A percentile compares a stretch with the other conserved stretches of the same genome.
Conservation (phyloP, 1,140 invertebrate genomes). For the Pollicipes pollicipes region DNA sequence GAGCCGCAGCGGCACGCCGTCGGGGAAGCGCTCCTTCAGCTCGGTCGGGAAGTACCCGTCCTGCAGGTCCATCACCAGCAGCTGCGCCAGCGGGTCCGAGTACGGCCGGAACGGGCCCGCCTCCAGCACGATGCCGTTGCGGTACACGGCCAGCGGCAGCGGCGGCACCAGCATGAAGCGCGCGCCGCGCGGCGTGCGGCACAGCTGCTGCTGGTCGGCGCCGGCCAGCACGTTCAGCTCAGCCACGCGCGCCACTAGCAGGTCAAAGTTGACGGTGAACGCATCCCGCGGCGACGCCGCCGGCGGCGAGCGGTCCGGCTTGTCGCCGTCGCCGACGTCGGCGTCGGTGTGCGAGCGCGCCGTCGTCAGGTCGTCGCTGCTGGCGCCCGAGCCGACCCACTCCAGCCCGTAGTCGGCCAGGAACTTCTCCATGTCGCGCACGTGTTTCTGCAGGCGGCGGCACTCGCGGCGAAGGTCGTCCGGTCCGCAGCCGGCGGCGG, state of each 20-base stretch:
- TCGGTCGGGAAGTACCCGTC: conserved; percentile 41
- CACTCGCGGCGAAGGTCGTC: neutral
- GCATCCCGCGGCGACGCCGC: neutral
- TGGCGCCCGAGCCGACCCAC: neutral
- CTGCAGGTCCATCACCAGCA: conserved; percentile 34
- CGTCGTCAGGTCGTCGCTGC: neutral
- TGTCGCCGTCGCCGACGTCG: neutral
- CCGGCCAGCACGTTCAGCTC: neutral
- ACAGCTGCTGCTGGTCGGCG: neutral
- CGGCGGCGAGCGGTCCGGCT: neutral
- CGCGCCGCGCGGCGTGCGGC: neutral
- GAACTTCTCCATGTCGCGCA: neutral
- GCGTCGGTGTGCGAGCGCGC: neutral
- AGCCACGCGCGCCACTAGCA: neutral
- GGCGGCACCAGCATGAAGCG: conserved; percentile 27
- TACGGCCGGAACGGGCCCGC: conserved; percentile 32
- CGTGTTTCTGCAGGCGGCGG: neutral
- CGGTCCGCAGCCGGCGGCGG: too few relatives aligned
- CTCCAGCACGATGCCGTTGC: conserved; percentile 36
- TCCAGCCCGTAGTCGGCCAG: neutral
- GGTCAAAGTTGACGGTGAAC: neutral
- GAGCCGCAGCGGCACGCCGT: conserved; percentile 34
- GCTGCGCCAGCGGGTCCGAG: conserved; percentile 26
- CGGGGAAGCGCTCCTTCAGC: conserved; percentile 33
- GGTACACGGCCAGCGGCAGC: conserved; percentile 34